These are phyloP conservation scores for Intoshia linei DNA, from an alignment of 1,140 invertebrate species.

Conservation along the genomic window DNA sequence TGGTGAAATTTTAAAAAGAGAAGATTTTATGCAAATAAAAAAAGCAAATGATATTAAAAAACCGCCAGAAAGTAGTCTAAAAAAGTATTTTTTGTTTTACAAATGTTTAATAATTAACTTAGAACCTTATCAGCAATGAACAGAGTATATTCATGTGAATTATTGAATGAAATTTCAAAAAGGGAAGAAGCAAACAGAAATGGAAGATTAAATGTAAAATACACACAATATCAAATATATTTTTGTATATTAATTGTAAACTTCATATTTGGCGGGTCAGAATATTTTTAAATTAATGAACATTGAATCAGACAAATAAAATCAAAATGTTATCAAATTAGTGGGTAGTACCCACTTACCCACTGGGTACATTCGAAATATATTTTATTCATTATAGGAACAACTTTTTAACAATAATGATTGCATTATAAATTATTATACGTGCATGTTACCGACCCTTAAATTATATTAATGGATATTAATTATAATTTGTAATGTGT, in stretches of 20 bases:
- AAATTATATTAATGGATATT: no score
- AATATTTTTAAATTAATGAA: no score
- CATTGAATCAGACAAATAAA: no score
- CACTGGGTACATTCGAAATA: no score
- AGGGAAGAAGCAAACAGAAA: conserved; percentile 34
- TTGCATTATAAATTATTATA: no score
- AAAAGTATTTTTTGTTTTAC: conserved; percentile 11
- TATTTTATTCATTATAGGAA: no score
- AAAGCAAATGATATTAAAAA: conserved; percentile 20
- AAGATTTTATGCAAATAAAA: conserved; percentile 23
- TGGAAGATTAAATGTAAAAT: conserved; percentile 15
- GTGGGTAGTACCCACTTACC: no score
- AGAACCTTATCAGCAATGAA: neutral
- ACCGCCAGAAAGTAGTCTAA: conserved; percentile 18
- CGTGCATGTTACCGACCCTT: no score
- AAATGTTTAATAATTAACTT: conserved; percentile 1
- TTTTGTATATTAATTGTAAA: no score
- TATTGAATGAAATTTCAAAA: conserved; percentile 31
- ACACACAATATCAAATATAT: neutral
- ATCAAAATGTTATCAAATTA: no score
- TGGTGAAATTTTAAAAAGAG: conserved; percentile 22
- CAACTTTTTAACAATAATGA: no score
- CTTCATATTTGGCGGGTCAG: no score
- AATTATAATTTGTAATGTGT: neutral
- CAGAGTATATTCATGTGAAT: conserved; percentile 8